Conservation (phyloP, 2,113 vertebrate species). For the Melanotaenia duboulayi region DNA sequence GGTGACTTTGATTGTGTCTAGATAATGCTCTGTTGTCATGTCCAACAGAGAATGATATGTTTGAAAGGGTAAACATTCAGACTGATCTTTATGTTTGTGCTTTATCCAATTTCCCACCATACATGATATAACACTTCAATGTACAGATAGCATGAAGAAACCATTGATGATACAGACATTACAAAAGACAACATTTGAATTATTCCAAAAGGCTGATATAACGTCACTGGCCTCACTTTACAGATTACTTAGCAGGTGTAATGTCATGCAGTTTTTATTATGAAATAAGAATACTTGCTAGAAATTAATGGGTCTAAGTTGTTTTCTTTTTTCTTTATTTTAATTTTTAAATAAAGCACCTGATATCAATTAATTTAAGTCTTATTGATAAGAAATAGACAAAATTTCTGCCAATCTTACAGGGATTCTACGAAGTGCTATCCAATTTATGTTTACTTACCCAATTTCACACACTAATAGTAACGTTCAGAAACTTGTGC, state of each 20-base stretch:
- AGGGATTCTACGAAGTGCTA: too few relatives aligned
- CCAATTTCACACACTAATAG: too few relatives aligned
- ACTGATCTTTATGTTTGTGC: conserved; percentile 25
- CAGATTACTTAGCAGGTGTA: neutral
- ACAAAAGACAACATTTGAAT: neutral
- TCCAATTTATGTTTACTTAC: too few relatives aligned
- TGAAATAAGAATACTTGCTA: neutral
- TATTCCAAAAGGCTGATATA: too few relatives aligned
- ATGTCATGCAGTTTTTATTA: neutral
- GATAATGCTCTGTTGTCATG: conserved; percentile 48
- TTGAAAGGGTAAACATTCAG: conserved; percentile 3
- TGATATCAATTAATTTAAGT: too few relatives aligned
- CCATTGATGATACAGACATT: neutral
- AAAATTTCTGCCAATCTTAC: too few relatives aligned
- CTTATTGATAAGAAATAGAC: too few relatives aligned
- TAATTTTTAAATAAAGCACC: too few relatives aligned
- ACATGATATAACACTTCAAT: neutral
- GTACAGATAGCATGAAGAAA: conserved; percentile 1
- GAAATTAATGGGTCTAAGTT: too few relatives aligned
- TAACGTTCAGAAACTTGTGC: too few relatives aligned
- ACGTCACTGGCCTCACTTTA: neutral
- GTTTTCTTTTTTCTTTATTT: too few relatives aligned
- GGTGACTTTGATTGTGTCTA: conserved; percentile 50
- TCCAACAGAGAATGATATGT: conserved; percentile 14
- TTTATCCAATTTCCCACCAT: neutral